phyloP scores from a whole-genome alignment of 2,113 vertebrate species.

The Crocuta crocuta region DNA sequence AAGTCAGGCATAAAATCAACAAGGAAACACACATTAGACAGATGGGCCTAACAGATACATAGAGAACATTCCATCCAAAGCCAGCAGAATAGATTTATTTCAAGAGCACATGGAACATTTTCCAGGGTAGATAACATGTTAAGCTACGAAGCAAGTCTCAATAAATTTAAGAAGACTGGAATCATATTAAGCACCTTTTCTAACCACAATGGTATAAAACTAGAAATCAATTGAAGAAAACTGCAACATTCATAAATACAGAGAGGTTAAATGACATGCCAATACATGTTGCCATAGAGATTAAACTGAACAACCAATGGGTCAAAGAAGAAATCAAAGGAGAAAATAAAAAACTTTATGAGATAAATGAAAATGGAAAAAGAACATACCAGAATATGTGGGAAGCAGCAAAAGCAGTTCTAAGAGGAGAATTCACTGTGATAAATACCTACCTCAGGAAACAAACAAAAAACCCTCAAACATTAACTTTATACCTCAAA shows the following conservation, averaged over 20 bases:
- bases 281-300: no score
- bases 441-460: neutral
- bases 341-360: neutral
- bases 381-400: neutral
- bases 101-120: neutral
- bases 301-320: neutral
- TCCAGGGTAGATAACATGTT: neutral
- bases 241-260: neutral
- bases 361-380: neutral
- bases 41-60: neutral
- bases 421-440: neutral
- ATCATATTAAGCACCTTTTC: neutral
- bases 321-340: neutral
- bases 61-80: neutral
- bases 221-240: neutral
- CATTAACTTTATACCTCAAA: neutral
- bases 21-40: neutral
- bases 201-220: neutral
- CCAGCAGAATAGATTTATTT: neutral
- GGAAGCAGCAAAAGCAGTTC: neutral
- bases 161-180: neutral
- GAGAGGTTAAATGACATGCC: neutral
- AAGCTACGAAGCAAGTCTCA: neutral
- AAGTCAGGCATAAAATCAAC: neutral
- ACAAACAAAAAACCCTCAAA: neutral